A percentile compares a stretch with the other conserved stretches of the same genome.
Evolutionary conservation across 2,797 vertebrate species (phyloP).

Genomic region (Clamator glandarius): DNA sequence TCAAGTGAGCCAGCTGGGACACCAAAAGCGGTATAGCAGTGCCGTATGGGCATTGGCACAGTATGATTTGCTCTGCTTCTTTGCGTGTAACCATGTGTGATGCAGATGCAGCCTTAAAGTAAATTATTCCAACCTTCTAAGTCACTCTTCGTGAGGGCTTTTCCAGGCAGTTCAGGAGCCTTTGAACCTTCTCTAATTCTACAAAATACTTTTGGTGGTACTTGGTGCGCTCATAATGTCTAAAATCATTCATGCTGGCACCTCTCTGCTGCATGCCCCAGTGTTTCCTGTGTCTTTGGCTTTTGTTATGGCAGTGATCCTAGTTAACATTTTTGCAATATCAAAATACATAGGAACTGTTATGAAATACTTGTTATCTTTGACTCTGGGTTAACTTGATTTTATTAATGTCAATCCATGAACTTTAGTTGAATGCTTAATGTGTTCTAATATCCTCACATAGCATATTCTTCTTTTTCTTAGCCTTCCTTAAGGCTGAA

Average conservation of each 20-base stretch:
- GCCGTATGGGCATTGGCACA: neutral
- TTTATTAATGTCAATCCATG: conserved; percentile 12
- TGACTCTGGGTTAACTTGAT: conserved; percentile 8
- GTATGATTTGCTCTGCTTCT: neutral
- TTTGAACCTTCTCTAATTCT: neutral
- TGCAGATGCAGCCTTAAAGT: neutral
- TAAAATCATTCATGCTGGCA: neutral
- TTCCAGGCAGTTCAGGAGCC: neutral
- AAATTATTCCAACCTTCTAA: neutral
- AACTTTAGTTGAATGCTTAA: conserved; percentile 4
- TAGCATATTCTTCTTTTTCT: neutral
- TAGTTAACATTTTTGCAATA: neutral
- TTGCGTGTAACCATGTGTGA: rapidly evolving
- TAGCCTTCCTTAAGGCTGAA: neutral
- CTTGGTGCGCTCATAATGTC: neutral
- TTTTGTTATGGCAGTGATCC: neutral
- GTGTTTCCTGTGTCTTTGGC: neutral
- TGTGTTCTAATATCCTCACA: neutral
- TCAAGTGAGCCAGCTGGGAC: neutral
- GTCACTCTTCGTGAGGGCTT: neutral
- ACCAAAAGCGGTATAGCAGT: neutral
- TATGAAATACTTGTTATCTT: conserved; percentile 18
- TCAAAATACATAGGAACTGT: neutral
- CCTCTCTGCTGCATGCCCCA: neutral
- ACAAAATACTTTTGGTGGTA: neutral